Evolutionary conservation across 2,797 vertebrate genomes (phyloP).

Genomic region (Eospalax fontanierii): DNA sequence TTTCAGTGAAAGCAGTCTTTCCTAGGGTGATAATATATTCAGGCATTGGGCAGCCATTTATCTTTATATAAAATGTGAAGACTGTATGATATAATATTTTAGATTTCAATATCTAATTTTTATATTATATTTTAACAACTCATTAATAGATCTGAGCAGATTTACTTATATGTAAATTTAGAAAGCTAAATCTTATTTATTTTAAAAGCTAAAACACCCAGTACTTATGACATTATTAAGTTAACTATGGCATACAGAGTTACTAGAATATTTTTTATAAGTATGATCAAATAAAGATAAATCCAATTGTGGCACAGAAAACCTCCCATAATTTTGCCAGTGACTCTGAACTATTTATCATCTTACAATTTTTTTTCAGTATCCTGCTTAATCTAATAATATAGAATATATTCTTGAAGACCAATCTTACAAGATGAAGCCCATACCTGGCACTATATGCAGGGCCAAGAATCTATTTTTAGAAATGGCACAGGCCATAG

Average conservation of each 20-base stretch:
- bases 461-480: too few relatives aligned
- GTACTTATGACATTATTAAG: neutral
- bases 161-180: neutral
- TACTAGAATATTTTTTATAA: too few relatives aligned
- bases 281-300: neutral
- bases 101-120: neutral
- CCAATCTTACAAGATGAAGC: too few relatives aligned
- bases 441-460: too few relatives aligned
- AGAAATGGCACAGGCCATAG: too few relatives aligned
- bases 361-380: neutral
- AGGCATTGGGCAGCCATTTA: neutral
- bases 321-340: neutral
- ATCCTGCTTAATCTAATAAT: too few relatives aligned
- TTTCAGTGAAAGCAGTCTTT: too few relatives aligned
- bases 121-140: neutral
- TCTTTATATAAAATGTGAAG: too few relatives aligned
- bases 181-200: neutral
- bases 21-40: too few relatives aligned
- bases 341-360: neutral
- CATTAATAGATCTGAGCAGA: neutral
- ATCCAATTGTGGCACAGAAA: rapidly evolving
- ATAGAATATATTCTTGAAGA: too few relatives aligned
- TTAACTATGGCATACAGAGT: too few relatives aligned
- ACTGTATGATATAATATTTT: neutral
- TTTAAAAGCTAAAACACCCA: neutral